Percentiles rank a stretch among this genome's conserved stretches.
These are phyloP conservation scores for Phaethon lepturus DNA, from an alignment of 2,113 vertebrate species.

Conservation along the genomic window DNA sequence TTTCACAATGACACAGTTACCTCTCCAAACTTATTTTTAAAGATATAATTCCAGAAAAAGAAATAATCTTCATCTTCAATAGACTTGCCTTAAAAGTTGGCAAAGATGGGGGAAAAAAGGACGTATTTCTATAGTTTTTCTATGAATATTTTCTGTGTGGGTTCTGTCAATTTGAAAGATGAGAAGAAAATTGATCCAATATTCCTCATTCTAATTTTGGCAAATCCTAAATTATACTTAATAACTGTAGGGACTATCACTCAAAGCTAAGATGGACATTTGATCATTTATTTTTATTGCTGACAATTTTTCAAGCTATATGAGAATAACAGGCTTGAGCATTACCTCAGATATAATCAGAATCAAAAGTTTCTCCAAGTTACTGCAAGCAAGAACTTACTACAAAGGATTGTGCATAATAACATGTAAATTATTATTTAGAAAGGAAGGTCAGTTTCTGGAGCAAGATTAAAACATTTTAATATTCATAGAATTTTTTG, in stretches of 20 bases:
- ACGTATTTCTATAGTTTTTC: background rate
- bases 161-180: background rate
- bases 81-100: background rate
- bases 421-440: background rate
- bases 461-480: background rate
- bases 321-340: background rate
- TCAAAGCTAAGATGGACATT: background rate
- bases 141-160: background rate
- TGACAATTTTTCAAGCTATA: background rate
- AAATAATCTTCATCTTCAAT: background rate
- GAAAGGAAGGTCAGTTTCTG: background rate
- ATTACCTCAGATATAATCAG: background rate
- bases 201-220: conserved; percentile 9
- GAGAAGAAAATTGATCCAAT: background rate
- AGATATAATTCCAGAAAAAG: background rate
- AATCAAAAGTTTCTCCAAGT: background rate
- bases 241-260: background rate
- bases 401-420: background rate
- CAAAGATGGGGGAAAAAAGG: fast-evolving
- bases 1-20: background rate
- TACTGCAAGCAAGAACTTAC: background rate
- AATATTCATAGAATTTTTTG: background rate
- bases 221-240: background rate
- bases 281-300: background rate
- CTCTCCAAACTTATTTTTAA: background rate